Evolutionary conservation across 2,888 invertebrate species (phyloP).

Genomic region (Drosophila mettleri): DNA sequence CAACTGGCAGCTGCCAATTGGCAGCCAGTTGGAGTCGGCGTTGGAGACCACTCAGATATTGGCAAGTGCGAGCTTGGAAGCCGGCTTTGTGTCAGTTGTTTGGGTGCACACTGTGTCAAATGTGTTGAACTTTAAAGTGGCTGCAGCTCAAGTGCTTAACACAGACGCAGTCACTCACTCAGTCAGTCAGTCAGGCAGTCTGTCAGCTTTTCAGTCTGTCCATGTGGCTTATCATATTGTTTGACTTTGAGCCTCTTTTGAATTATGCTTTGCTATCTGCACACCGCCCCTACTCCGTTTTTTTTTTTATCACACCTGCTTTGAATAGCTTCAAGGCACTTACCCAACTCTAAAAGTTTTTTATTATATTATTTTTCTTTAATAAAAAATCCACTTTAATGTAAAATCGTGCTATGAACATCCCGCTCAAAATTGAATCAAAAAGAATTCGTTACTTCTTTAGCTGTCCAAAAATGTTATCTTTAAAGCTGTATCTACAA

Average conservation of each 20-base stretch:
- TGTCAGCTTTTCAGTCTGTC: conserved; percentile 33
- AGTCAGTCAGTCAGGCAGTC: conserved; percentile 34
- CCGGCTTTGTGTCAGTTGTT: conserved; percentile 61
- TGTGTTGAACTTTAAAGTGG: conserved; percentile 76
- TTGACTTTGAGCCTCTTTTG: conserved; percentile 75
- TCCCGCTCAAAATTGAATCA: not conserved
- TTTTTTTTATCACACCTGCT: conserved; percentile 70
- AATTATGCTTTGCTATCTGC: conserved; percentile 69
- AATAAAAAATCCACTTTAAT: conserved; percentile 33
- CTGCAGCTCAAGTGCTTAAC: conserved; percentile 54
- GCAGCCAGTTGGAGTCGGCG: conserved; percentile 23
- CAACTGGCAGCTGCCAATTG: conserved; percentile 37
- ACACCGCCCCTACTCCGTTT: conserved; percentile 36
- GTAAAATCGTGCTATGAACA: conserved; percentile 35
- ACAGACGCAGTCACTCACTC: conserved; percentile 26
- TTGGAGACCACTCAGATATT: conserved; percentile 48
- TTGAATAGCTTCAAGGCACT: conserved; percentile 50
- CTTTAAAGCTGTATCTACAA: conserved; percentile 15
- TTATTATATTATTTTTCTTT: not conserved
- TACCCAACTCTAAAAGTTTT: conserved; percentile 4
- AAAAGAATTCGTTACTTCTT: conserved; percentile 10
- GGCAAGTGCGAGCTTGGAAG: conserved; percentile 57
- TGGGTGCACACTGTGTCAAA: conserved; percentile 64
- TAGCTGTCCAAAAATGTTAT: conserved; percentile 25
- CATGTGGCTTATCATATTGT: conserved; percentile 70